Percentiles rank a stretch among this genome's conserved stretches.
These are phyloP conservation scores for Pocillopora damicornis DNA, from an alignment of 64 coral and sea anemone genomes.

Conservation along the genomic window DNA sequence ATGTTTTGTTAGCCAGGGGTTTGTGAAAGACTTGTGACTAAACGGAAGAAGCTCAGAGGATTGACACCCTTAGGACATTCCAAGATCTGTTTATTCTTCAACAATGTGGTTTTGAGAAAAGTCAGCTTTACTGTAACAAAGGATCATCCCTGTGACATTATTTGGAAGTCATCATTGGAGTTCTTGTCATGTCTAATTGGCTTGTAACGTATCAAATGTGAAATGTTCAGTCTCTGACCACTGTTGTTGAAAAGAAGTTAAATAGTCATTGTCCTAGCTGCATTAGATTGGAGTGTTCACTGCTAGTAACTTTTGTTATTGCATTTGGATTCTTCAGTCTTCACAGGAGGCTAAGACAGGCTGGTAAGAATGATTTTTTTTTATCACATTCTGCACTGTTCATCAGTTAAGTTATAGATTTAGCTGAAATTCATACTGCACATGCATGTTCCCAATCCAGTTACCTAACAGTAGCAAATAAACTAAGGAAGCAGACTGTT, in stretches of 20 bases:
- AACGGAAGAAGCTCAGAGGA: neutral
- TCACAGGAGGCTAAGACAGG: neutral
- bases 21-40: conserved; percentile 6
- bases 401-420: too few relatives aligned
- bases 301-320: conserved; percentile 26
- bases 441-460: too few relatives aligned
- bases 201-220: neutral
- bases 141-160: neutral
- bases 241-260: neutral
- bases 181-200: neutral
- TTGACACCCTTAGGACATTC: neutral
- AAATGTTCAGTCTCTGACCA: neutral
- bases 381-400: too few relatives aligned
- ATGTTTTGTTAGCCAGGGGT: conserved; percentile 39
- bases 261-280: neutral
- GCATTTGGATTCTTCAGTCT: conserved; percentile 34
- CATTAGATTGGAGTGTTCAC: conserved; percentile 20
- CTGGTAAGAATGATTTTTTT: neutral
- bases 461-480: too few relatives aligned
- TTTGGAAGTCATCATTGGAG: neutral
- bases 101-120: neutral
- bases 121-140: neutral
- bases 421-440: too few relatives aligned
- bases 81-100: neutral
- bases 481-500: too few relatives aligned